phyloP scores from a whole-genome alignment of 2,113 vertebrate species.

The Turdus rufiventris region DNA sequence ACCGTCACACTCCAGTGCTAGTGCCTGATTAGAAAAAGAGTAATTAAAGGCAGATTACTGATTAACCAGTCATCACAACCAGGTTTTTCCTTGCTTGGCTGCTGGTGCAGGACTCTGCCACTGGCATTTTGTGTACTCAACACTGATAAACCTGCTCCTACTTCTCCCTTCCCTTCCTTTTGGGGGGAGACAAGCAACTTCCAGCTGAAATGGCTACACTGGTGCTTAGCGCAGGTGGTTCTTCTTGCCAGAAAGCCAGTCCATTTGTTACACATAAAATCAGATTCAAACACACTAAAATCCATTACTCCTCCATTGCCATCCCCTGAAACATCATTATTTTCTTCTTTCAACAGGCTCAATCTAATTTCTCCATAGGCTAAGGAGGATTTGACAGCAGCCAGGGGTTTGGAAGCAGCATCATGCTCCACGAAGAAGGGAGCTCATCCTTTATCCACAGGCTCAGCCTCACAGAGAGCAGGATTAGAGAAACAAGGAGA shows the following conservation, averaged over 20 bases:
- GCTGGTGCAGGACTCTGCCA: neutral
- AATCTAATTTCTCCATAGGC: neutral
- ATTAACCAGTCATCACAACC: neutral
- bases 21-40: neutral
- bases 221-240: neutral
- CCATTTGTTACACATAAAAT: neutral
- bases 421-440: neutral
- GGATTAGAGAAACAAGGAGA: neutral
- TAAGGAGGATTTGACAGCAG: neutral
- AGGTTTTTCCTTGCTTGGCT: neutral
- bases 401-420: neutral
- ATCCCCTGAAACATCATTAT: neutral
- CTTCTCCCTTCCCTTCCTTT: neutral
- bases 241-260: neutral
- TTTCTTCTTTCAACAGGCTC: neutral
- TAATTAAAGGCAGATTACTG: neutral
- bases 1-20: neutral
- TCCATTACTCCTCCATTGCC: neutral
- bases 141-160: neutral
- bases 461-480: neutral
- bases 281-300: neutral
- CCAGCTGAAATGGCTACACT: neutral
- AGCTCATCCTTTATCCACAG: neutral
- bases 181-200: neutral
- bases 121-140: neutral